These are phyloP conservation scores for Chalcosyrphus nemorum DNA, from an alignment of 2,888 invertebrate species.

Conservation along the genomic window DNA sequence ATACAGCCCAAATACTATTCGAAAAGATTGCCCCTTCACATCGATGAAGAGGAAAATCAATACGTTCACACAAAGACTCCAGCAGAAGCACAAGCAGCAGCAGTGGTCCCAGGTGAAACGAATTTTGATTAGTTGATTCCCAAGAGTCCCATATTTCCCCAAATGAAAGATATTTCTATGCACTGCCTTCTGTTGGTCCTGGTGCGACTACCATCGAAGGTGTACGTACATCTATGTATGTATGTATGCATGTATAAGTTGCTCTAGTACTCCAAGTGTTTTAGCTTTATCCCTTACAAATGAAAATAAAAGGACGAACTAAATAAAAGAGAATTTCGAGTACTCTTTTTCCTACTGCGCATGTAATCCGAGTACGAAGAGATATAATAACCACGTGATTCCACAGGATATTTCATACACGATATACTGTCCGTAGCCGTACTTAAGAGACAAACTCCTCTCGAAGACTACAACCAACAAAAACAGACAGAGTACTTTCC, in stretches of 20 bases:
- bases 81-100: conserved; percentile 53
- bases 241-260: conserved; percentile 31
- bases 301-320: not conserved
- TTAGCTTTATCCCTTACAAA: conserved; percentile 36
- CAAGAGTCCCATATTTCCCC: conserved; percentile 81
- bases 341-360: conserved; percentile 57
- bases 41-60: conserved; percentile 75
- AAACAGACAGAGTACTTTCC: conserved; percentile 68
- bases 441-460: conserved; percentile 53
- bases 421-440: conserved; percentile 3
- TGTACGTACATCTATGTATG: too few relatives aligned
- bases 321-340: conserved; percentile 35
- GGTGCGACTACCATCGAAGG: conserved; percentile 66
- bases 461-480: conserved; percentile 57
- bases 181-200: conserved; percentile 66
- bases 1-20: conserved; percentile 7
- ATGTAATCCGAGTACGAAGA: conserved; percentile 43
- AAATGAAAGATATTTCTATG: conserved; percentile 72
- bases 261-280: conserved; percentile 49
- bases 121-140: conserved; percentile 82
- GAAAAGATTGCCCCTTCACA: conserved; percentile 53
- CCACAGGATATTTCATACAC: conserved; percentile 15
- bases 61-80: conserved; percentile 74
- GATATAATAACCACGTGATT: conserved; percentile 58
- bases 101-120: conserved; percentile 80